Percentiles rank a stretch among this genome's conserved stretches.
phyloP scores from a whole-genome alignment of 2,888 invertebrate species.

The Girardia tigrina region DNA sequence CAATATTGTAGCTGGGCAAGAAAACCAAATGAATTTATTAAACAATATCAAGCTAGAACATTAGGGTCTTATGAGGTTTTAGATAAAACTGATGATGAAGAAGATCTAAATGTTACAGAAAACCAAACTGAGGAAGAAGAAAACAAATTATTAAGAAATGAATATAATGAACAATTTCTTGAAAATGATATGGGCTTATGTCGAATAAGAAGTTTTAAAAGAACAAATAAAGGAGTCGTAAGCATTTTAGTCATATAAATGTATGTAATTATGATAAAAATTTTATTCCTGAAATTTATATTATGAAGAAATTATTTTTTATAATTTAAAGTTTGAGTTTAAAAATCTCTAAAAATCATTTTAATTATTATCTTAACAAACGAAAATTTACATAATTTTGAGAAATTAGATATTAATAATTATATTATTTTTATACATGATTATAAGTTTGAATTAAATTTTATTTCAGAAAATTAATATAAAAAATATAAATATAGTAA shows the following conservation, averaged over 20 bases:
- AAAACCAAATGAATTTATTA: background rate
- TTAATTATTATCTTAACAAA: no score
- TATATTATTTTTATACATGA: no score
- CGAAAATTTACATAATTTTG: no score
- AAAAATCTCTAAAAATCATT: no score
- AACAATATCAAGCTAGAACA: background rate
- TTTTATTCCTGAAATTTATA: background rate
- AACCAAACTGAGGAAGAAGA: background rate
- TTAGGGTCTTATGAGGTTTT: background rate
- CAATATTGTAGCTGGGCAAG: conserved; percentile 2
- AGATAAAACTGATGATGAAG: background rate
- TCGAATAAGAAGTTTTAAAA: background rate
- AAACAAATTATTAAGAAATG: background rate
- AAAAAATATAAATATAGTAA: no score
- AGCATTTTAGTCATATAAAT: background rate
- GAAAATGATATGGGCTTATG: background rate
- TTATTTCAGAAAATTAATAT: no score
- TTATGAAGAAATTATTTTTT: no score
- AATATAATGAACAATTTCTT: background rate
- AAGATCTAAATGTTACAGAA: background rate
- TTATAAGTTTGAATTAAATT: no score
- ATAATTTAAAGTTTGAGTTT: no score
- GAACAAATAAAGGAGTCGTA: conserved; percentile 11
- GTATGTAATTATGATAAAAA: background rate
- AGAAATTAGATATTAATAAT: no score